Conservation (phyloP, 2,888 invertebrate genomes). For the Leucozona laternaria region DNA sequence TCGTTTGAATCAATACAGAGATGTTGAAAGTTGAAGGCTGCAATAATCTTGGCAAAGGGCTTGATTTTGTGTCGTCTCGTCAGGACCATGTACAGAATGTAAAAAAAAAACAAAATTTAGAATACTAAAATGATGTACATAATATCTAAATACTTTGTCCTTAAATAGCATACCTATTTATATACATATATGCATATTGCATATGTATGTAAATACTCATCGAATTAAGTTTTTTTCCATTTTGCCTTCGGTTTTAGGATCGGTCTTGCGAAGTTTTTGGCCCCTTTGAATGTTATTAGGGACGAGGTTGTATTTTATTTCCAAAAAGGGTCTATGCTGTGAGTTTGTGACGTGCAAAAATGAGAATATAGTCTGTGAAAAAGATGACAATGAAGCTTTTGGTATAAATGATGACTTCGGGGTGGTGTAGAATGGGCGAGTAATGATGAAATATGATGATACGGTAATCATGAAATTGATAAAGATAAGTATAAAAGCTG, state of each 20-base stretch:
- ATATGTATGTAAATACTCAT: not conserved
- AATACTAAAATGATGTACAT: not conserved
- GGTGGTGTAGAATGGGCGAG: not conserved
- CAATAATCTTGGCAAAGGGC: not conserved
- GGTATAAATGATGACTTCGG: not conserved
- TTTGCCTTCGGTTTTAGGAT: not conserved
- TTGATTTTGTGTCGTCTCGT: not conserved
- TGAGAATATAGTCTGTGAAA: not conserved
- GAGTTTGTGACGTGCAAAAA: not conserved
- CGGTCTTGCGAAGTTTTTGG: not conserved
- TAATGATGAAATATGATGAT: constrained; percentile 16
- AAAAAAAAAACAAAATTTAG: too few relatives aligned
- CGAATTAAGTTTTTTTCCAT: not conserved
- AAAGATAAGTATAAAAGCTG: constrained; percentile 12
- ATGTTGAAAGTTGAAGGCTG: not conserved
- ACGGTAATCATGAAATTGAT: constrained; percentile 18
- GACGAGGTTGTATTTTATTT: not conserved
- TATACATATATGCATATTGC: not conserved
- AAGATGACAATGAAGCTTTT: constrained; percentile 4
- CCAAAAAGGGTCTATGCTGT: not conserved
- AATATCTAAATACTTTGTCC: not conserved
- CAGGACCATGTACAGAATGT: not conserved
- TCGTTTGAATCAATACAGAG: constrained; percentile 15
- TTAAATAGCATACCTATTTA: not conserved
- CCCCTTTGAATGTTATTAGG: not conserved